phyloP scores from a whole-genome alignment of 2,113 vertebrate species.

The Chamaea fasciata region DNA sequence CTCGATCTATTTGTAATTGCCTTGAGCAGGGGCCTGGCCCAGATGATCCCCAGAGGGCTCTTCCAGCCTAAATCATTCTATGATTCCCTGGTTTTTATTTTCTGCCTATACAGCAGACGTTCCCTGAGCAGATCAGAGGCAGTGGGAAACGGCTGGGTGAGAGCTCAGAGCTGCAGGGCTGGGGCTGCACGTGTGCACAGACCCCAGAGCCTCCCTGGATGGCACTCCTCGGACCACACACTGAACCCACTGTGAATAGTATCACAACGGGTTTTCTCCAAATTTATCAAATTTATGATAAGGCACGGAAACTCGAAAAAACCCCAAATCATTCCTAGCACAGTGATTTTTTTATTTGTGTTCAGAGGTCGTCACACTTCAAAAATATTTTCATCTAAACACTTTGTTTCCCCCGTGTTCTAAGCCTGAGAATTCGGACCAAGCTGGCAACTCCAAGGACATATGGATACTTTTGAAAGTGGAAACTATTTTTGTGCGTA shows the following conservation, averaged over 20 bases:
- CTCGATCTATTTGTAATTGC: neutral
- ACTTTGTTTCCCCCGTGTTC: neutral
- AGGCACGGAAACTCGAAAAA: neutral
- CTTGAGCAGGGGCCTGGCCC: neutral
- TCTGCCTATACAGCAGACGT: neutral
- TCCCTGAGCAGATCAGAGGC: neutral
- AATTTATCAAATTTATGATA: neutral
- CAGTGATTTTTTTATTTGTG: neutral
- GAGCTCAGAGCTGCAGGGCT: neutral
- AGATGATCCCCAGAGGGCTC: neutral
- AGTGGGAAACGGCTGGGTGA: neutral
- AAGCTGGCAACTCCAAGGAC: slow-evolving; percentile 50
- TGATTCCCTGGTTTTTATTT: neutral
- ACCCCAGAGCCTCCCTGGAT: neutral
- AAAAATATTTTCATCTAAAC: slow-evolving; percentile 44
- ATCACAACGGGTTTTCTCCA: neutral
- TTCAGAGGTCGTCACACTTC: neutral
- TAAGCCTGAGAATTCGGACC: slow-evolving; percentile 57
- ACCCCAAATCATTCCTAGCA: neutral
- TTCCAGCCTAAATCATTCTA: neutral
- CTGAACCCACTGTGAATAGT: neutral
- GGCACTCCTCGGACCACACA: neutral
- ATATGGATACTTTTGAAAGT: slow-evolving; percentile 49
- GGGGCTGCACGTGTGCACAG: neutral
- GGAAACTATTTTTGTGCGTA: slow-evolving; percentile 52